A percentile compares a stretch with the other conserved stretches of the same genome.
Conservation (phyloP, 2,888 invertebrate species). For the Drosophila barbarae region DNA sequence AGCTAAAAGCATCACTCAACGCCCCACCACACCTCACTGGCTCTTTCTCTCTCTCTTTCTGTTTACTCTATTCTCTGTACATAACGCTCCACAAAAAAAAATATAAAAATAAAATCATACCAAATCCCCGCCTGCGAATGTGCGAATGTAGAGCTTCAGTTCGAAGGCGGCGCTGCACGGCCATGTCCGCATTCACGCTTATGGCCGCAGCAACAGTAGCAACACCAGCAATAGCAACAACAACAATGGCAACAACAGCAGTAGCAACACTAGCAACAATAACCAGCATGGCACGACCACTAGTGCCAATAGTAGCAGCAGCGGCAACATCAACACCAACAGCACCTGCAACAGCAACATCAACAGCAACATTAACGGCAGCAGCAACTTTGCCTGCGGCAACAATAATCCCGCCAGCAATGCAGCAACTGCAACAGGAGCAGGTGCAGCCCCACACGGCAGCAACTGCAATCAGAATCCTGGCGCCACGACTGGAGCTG, state of each 20-base stretch:
- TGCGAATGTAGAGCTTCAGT: slow-evolving; percentile 82
- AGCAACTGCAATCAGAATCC: slow-evolving; percentile 51
- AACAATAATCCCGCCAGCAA: slow-evolving; percentile 64
- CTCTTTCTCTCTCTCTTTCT: slow-evolving; percentile 18
- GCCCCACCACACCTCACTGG: slow-evolving; percentile 14
- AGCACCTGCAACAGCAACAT: slow-evolving; percentile 31
- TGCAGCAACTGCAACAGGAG: slow-evolving; percentile 50
- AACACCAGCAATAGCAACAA: slow-evolving; percentile 50
- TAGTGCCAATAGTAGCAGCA: slow-evolving; percentile 37
- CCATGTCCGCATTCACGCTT: slow-evolving; percentile 84
- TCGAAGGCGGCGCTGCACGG: slow-evolving; percentile 86
- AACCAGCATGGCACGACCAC: slow-evolving; percentile 47
- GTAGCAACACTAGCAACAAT: slow-evolving; percentile 35
- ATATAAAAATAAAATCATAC: slow-evolving; percentile 2
- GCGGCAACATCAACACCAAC: slow-evolving; percentile 22
- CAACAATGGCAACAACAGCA: slow-evolving; percentile 48
- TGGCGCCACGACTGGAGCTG: slow-evolving; percentile 28
- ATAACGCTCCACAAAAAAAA: slow-evolving; percentile 42
- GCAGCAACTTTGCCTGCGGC: slow-evolving; percentile 17
- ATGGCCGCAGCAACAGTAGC: slow-evolving; percentile 76
- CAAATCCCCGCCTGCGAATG: slow-evolving; percentile 28
- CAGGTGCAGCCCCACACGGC: slow-evolving; percentile 25
- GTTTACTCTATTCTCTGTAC: slow-evolving; percentile 49
- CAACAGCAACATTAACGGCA: slow-evolving; percentile 43
- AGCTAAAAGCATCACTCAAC: slow-evolving; percentile 7